Evolutionary conservation across 2,113 vertebrate species (phyloP), one percentile per base, ranked within the genome.

Genomic region (Cyanocitta stelleri): DNA sequence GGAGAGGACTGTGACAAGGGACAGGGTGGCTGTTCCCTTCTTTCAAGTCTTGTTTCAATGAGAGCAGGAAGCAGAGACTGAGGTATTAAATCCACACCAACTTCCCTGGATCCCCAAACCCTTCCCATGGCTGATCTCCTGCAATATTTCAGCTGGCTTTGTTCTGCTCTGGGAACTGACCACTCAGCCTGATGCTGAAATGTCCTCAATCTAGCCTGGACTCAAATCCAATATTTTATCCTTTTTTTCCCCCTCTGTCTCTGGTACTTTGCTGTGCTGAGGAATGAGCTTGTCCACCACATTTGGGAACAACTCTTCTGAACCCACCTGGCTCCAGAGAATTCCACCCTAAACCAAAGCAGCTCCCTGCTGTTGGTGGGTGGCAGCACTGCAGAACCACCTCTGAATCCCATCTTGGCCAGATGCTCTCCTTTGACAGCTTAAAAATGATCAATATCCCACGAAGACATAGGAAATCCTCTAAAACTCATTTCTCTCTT

Each of bases 241-340:
- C 35, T 10, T 27, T 12, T 24, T 13, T 6, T 4, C 2, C 0
- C 2, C 13, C 21, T 1, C 10, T 26, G 7, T 51, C 22, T 52
- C 19, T 85, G 37, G 11, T 19, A 3, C n/a, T 71, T 75, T 23
- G 13, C 56, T 29, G 51, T 39, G 54, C 27, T 66, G 58, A 37
- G 51, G 48, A 49, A 49, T 10, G 43, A 79, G 23, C 33, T 37
- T 30, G 37, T 27, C 44, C 29, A 0, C 32, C 43, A 9, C 22
- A 5, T 33, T 35, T 71, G 74, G 55, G 59, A 54, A 4, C n/a
- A 37, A 2, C 11, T 46, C 17, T 16, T 12, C n/a, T 73, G 26
- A 13, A 7, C 12, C 44, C 23, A 16, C 10, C 29, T 3, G 26
- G 6, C 27, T 26, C 20, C 32, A 23, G 51, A 52, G 72, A 59